These are phyloP conservation scores for Alloscopus bannaensis DNA, from an alignment of 2,888 invertebrate genomes.

Conservation along the genomic window DNA sequence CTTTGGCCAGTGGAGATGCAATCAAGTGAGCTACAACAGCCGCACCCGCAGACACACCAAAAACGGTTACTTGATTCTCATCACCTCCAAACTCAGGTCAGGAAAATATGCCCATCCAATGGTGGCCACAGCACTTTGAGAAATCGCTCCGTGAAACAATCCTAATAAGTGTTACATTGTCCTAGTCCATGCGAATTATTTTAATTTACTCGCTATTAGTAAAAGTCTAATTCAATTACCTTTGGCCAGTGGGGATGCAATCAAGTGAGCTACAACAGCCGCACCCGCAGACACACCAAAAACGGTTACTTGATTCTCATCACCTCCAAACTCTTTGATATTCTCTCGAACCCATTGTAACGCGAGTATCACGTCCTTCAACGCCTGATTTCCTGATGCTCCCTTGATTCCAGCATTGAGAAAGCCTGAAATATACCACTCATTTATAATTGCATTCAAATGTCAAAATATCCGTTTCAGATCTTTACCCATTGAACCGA, in stretches of 20 bases:
- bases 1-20: slow-evolving; percentile 52
- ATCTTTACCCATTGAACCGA: slow-evolving; percentile 35
- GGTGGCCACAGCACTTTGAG: slow-evolving; percentile 44
- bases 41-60: slow-evolving; percentile 43
- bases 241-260: slow-evolving; percentile 52
- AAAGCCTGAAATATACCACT: slow-evolving; percentile 36
- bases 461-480: background rate
- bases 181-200: too few species aligned
- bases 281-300: slow-evolving; percentile 47
- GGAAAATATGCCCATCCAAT: slow-evolving; percentile 44
- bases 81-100: slow-evolving; percentile 57
- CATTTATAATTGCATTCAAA: background rate
- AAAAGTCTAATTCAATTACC: too few species aligned
- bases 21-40: slow-evolving; percentile 36
- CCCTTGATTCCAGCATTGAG: slow-evolving; percentile 59
- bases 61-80: slow-evolving; percentile 21
- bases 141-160: slow-evolving; percentile 43
- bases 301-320: slow-evolving; percentile 24
- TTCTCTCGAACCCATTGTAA: slow-evolving; percentile 46
- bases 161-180: too few species aligned
- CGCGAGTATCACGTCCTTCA: slow-evolving; percentile 40
- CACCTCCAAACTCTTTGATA: slow-evolving; percentile 46
- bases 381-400: slow-evolving; percentile 55
- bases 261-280: slow-evolving; percentile 30
- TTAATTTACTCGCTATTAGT: too few species aligned